Evolutionary conservation across 2,113 vertebrate species (phyloP).

Genomic region (Beaufortia kweichowensis): DNA sequence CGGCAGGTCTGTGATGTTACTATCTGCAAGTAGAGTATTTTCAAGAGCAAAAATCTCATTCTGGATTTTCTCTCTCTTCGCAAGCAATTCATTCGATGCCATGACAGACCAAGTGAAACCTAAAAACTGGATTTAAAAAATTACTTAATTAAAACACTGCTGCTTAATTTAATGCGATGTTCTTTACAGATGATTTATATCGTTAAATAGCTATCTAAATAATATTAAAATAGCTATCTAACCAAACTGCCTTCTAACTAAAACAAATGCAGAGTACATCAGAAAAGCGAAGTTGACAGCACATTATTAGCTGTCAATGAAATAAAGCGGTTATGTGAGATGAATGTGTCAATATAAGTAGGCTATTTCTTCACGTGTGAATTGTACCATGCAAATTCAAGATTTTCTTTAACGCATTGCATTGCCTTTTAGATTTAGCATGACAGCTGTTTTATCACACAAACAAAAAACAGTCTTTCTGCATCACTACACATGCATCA

Average conservation of each 20-base stretch:
- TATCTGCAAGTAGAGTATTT: conserved; percentile 64
- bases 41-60: conserved; percentile 77
- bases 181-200: neutral
- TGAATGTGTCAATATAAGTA: too few relatives aligned
- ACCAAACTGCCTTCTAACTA: too few relatives aligned
- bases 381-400: too few relatives aligned
- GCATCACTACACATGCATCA: too few relatives aligned
- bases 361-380: too few relatives aligned
- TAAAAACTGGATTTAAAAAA: neutral
- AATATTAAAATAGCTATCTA: neutral
- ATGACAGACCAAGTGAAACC: conserved; percentile 16
- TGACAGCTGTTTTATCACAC: neutral
- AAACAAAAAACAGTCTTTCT: neutral
- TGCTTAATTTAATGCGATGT: neutral
- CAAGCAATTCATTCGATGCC: conserved; percentile 61
- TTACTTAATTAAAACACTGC: neutral
- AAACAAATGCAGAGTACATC: too few relatives aligned
- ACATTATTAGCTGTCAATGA: too few relatives aligned
- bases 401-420: too few relatives aligned
- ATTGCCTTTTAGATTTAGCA: neutral
- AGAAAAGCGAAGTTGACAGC: too few relatives aligned
- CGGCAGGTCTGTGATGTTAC: accelerated
- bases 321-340: too few relatives aligned
- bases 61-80: conserved; percentile 71
- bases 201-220: neutral